Conservation (phyloP, 2,888 invertebrate species). For the Drosophila paracracens region DNA sequence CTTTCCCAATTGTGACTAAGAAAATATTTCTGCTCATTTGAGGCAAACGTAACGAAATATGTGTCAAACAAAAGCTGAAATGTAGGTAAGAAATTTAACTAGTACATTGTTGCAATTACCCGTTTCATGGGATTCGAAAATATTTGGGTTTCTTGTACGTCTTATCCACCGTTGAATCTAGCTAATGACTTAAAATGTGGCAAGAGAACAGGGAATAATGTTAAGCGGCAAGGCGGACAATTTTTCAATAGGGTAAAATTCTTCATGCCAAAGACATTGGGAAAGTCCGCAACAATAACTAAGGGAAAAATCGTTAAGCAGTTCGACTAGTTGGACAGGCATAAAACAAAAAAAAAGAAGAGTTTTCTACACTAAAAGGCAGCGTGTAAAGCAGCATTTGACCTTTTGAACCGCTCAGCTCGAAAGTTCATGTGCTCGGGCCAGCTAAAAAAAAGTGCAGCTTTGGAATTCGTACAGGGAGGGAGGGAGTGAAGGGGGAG, state of each 20-base stretch:
- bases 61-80: conserved; percentile 1
- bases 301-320: conserved; percentile 34
- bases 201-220: conserved; percentile 33
- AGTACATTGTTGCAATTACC: conserved; percentile 1
- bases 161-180: conserved; percentile 61
- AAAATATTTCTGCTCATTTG: not conserved
- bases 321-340: conserved; percentile 39
- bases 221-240: conserved; percentile 30
- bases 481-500: conserved; percentile 8
- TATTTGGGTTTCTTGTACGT: conserved; percentile 11
- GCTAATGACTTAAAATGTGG: conserved; percentile 64
- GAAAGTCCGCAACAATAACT: conserved; percentile 35
- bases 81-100: conserved; percentile 3
- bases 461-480: conserved; percentile 45
- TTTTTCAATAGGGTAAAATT: conserved; percentile 49
- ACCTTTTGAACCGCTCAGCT: conserved; percentile 71
- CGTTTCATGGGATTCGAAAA: conserved; percentile 10
- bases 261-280: conserved; percentile 40
- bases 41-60: not conserved
- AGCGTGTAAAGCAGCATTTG: conserved; percentile 65
- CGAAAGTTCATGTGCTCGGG: conserved; percentile 74
- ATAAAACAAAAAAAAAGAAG: conserved; percentile 73
- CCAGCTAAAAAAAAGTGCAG: conserved; percentile 62
- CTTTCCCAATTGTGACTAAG: not conserved
- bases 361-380: conserved; percentile 60